These are phyloP conservation scores for Zelleria hepariella DNA, from an alignment of 2,888 invertebrate species.

Conservation along the genomic window DNA sequence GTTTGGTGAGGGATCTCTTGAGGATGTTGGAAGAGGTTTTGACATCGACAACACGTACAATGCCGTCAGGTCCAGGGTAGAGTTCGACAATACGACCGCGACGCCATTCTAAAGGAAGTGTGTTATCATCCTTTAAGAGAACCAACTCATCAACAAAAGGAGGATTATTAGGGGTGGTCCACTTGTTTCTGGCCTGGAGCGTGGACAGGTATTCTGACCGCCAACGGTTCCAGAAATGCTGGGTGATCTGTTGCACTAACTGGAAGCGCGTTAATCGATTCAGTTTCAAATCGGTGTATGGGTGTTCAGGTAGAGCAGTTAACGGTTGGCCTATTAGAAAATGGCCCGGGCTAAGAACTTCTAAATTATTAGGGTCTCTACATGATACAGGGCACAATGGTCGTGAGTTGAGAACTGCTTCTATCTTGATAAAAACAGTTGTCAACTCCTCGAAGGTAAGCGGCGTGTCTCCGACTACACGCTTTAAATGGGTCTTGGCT, in stretches of 20 bases:
- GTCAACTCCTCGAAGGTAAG: constrained; percentile 7
- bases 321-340: constrained; percentile 12
- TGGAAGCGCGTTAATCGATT: constrained; percentile 5
- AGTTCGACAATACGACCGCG: constrained; percentile 6
- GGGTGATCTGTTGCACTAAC: constrained; percentile 8
- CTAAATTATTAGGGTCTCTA: constrained; percentile 24
- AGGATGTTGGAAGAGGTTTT: no score
- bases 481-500: constrained; percentile 6
- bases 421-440: constrained; percentile 7
- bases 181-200: constrained; percentile 9
- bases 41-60: constrained; percentile 7
- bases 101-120: constrained; percentile 8
- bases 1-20: no score
- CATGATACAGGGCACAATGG: constrained; percentile 10
- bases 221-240: constrained; percentile 11
- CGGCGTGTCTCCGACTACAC: constrained; percentile 3
- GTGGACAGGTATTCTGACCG: constrained; percentile 6
- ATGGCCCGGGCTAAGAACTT: constrained; percentile 11
- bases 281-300: not conserved
- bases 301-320: constrained; percentile 6
- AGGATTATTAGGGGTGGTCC: not conserved
- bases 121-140: constrained; percentile 6
- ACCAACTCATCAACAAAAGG: constrained; percentile 5
- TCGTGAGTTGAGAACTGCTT: constrained; percentile 10
- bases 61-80: constrained; percentile 8